Base-by-base conservation (phyloP, 2,113 vertebrate genomes). In the Gulo gulo region DNA sequence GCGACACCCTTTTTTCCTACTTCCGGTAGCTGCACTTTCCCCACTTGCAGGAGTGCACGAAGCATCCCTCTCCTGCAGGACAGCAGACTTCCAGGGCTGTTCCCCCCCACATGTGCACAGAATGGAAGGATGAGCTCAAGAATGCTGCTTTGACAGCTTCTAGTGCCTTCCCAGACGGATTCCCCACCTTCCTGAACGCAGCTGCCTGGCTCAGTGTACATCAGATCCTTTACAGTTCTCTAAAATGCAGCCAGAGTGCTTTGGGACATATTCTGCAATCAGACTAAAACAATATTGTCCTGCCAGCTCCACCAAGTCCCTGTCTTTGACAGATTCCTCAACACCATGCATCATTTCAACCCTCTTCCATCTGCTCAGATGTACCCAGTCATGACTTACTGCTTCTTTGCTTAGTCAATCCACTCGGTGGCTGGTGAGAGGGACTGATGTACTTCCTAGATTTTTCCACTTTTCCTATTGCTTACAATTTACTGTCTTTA, bases 391-490 rank as follows among this genome's bases (percentile, higher is more conserved):
- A n/a, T 12, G 69, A 80, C 81, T 88, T 45, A 69, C 76, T 85
- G 4, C 91, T 85, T 61, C 59, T 78, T 69, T 36, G 73, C 88
- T 78, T 95, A 87, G 83, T 69, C 93, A 89, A 13, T 79, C 18
- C 42, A 50, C 78, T 65, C 4, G 2, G 93, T 13, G 79, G 52
- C 83, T 92, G 42, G 13, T 50, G 69, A 90, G 82, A 87, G 15
- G 24, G 83, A 89, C 83, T 80, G 76, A 84, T 93, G 8, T 93
- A 42, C 89, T 95, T 92, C 50, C 79, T 73, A 67, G 88, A 92
- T 93, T 86, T 80, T 94, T 91, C 71, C 24, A 76, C 12, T 55
- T 95, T 67, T 86, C 81, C 15, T 85, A 45, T 85, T 87, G 87
- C 73, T 92, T 71, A 74, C 45, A 88, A 71, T 87, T 90, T 61